Conservation (phyloP, 1,140 invertebrate genomes). For the Hycleus phaleratus region DNA sequence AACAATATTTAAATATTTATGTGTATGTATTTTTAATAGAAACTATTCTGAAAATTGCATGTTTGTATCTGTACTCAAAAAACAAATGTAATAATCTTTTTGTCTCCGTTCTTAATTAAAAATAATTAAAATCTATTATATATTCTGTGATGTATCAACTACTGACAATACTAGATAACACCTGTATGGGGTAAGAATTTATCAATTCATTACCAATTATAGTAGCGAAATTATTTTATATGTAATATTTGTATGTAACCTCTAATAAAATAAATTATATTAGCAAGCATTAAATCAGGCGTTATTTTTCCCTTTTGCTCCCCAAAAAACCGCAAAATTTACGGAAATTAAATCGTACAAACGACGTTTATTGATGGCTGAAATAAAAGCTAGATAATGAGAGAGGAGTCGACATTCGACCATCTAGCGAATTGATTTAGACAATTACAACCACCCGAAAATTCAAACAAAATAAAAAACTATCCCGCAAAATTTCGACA, state of each 20-base stretch:
- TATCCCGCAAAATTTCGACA: too few relatives aligned
- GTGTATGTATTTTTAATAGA: slow-evolving; percentile 16
- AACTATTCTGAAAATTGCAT: slow-evolving; percentile 9
- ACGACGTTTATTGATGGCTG: too few relatives aligned
- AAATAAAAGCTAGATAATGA: too few relatives aligned
- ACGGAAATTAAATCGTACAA: too few relatives aligned
- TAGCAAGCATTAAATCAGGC: slow-evolving; percentile 7
- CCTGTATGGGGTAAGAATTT: slow-evolving; percentile 13
- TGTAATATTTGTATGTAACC: slow-evolving; percentile 17
- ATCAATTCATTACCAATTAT: slow-evolving; percentile 9
- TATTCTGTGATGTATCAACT: slow-evolving; percentile 16
- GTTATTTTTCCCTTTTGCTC: too few relatives aligned
- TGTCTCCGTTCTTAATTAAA: slow-evolving; percentile 8
- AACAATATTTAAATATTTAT: slow-evolving; percentile 3
- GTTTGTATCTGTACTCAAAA: slow-evolving; percentile 7
- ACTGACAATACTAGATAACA: slow-evolving; percentile 14
- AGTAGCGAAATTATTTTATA: slow-evolving; percentile 17
- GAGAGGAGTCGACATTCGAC: too few relatives aligned
- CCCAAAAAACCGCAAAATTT: too few relatives aligned
- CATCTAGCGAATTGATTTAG: too few relatives aligned
- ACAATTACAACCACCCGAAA: too few relatives aligned
- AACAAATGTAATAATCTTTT: slow-evolving; percentile 5
- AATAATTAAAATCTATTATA: slow-evolving; percentile 9
- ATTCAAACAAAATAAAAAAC: too few relatives aligned
- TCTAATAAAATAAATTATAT: slow-evolving; percentile 13